These are phyloP conservation scores for Stegastes partitus DNA, from an alignment of 2,113 vertebrate species.

Conservation along the genomic window DNA sequence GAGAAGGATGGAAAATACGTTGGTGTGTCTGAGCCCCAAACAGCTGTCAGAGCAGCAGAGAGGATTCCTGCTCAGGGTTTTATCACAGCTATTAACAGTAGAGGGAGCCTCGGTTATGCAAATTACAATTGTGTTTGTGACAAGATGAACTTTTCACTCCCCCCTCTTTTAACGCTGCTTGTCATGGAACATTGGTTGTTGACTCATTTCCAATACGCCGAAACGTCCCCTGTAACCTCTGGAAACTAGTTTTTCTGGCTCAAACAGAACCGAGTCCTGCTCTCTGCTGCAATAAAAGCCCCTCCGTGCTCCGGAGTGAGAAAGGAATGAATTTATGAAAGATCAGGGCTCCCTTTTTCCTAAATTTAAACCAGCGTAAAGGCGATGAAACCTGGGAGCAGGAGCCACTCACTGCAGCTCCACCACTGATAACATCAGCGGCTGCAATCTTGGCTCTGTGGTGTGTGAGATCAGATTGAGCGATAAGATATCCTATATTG, in stretches of 20 bases:
- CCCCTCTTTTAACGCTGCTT: slow-evolving; percentile 62
- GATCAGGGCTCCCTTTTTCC: slow-evolving; percentile 7
- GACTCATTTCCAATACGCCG: slow-evolving; percentile 62
- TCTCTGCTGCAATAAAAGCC: slow-evolving; percentile 37
- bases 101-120: slow-evolving; percentile 75
- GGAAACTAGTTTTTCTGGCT: slow-evolving; percentile 38
- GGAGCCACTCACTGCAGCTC: slow-evolving; percentile 35
- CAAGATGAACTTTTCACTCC: slow-evolving; percentile 70
- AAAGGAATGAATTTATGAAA: slow-evolving; percentile 30
- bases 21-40: slow-evolving; percentile 43
- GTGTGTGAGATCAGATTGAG: slow-evolving; percentile 49
- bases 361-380: slow-evolving; percentile 25
- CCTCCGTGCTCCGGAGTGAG: too few species aligned
- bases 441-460: slow-evolving; percentile 38
- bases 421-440: slow-evolving; percentile 55
- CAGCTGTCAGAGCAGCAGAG: slow-evolving; percentile 37
- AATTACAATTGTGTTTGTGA: slow-evolving; percentile 66
- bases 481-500: slow-evolving; percentile 46
- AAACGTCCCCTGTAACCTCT: slow-evolving; percentile 60
- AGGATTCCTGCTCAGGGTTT: slow-evolving; percentile 55
- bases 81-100: slow-evolving; percentile 72
- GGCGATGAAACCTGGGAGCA: slow-evolving; percentile 34
- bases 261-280: slow-evolving; percentile 44
- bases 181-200: slow-evolving; percentile 70
- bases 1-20: slow-evolving; percentile 51